Conservation (phyloP, 2,113 vertebrate species). For the Litocranius walleri region DNA sequence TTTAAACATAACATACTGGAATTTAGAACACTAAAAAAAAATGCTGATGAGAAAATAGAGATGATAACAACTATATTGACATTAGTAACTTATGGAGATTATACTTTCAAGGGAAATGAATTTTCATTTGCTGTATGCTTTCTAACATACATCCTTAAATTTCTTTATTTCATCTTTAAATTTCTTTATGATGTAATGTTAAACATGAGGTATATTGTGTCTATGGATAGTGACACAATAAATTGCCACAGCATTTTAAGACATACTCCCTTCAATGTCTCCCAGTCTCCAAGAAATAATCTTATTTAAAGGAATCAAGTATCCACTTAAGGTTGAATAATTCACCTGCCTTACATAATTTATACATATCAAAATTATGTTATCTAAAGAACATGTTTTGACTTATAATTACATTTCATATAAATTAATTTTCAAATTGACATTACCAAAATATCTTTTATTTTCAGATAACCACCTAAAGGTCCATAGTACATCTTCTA, state of each 20-base stretch:
- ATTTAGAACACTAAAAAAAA: conserved; percentile 23
- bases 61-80: background rate
- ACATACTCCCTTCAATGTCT: background rate
- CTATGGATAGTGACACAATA: background rate
- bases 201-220: background rate
- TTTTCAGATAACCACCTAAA: conserved; percentile 68
- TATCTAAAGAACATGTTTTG: conserved; percentile 56
- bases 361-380: conserved; percentile 36
- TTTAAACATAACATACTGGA: conserved; percentile 39
- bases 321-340: background rate
- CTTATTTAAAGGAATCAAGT: conserved; percentile 9
- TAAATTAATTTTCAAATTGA: conserved; percentile 54
- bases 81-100: conserved; percentile 39
- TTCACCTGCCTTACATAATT: conserved; percentile 28
- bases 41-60: conserved; percentile 27
- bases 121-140: conserved; percentile 22
- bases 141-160: background rate
- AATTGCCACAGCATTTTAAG: conserved; percentile 1
- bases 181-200: conserved; percentile 34
- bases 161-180: background rate
- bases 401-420: conserved; percentile 33
- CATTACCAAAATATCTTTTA: conserved; percentile 33
- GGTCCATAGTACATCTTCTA: conserved; percentile 67
- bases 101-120: conserved; percentile 8
- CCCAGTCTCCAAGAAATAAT: background rate